Percentiles rank a stretch among this genome's conserved stretches.
Evolutionary conservation across 2,888 invertebrate species (phyloP).

Genomic region (Aproaerema taeniolella): DNA sequence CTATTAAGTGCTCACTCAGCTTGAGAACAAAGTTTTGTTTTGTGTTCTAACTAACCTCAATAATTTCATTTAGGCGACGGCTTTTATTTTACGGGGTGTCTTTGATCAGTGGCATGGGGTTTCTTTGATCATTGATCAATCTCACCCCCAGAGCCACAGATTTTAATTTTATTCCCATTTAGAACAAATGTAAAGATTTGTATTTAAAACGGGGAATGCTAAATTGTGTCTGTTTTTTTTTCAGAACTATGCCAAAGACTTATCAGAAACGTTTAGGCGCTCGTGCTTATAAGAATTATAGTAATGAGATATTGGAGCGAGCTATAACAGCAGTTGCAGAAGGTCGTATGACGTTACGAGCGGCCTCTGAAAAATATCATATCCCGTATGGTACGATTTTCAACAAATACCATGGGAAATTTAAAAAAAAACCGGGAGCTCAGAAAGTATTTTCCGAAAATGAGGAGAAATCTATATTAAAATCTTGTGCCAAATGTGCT

Average conservation of each 20-base stretch:
- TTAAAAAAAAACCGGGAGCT: neutral
- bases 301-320: conserved; percentile 15
- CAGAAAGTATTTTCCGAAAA: neutral
- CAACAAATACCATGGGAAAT: neutral
- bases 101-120: too few relatives aligned
- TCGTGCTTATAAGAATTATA: conserved; percentile 19
- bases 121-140: too few relatives aligned
- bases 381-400: conserved; percentile 7
- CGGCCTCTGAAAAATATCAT: conserved; percentile 12
- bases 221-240: neutral
- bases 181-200: too few relatives aligned
- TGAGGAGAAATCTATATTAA: neutral
- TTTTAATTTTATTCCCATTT: too few relatives aligned
- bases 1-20: too few relatives aligned
- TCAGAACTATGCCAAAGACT: conserved; percentile 9
- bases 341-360: conserved; percentile 13
- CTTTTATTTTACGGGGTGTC: too few relatives aligned
- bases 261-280: conserved; percentile 16
- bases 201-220: too few relatives aligned
- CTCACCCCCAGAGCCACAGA: too few relatives aligned
- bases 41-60: too few relatives aligned
- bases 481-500: neutral
- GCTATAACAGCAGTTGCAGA: conserved; percentile 18
- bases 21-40: too few relatives aligned
- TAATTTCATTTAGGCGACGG: too few relatives aligned